Evolutionary conservation across 2,113 vertebrate genomes (phyloP).

Genomic region (Leiothrix lutea): DNA sequence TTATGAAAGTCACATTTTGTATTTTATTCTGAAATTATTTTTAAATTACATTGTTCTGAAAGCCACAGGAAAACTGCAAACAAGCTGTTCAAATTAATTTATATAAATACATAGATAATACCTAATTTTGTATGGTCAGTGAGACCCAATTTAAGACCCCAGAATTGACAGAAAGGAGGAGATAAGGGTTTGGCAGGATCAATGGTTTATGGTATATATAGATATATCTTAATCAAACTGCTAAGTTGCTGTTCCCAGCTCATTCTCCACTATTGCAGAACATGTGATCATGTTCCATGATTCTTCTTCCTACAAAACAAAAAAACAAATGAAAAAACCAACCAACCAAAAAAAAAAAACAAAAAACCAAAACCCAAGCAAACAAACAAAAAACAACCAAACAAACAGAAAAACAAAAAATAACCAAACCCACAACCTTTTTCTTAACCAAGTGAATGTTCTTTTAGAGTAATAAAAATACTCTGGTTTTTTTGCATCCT

Average conservation of each 20-base stretch:
- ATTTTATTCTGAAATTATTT: background rate
- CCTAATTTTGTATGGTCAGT: background rate
- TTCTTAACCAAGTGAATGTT: background rate
- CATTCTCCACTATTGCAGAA: fast-evolving
- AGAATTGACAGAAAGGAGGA: background rate
- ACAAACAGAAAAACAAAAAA: background rate
- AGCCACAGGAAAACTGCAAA: background rate
- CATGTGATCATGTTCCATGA: background rate
- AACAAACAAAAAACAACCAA: background rate
- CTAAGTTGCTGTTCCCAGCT: background rate
- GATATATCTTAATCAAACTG: background rate
- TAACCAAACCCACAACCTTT: background rate
- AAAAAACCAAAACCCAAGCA: background rate
- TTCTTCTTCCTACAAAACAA: background rate
- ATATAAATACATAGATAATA: background rate
- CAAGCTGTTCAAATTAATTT: background rate
- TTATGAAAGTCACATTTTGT: background rate
- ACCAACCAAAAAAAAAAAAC: background rate
- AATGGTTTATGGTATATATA: background rate
- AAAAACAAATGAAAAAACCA: background rate
- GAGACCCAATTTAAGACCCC: background rate
- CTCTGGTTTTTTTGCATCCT: slow-evolving; percentile 10
- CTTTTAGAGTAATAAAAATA: slow-evolving; percentile 10
- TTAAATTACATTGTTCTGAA: background rate
- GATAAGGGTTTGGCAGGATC: background rate